These are phyloP conservation scores for Entosphenus tridentatus DNA, from an alignment of 2,113 vertebrate species.

Conservation along the genomic window DNA sequence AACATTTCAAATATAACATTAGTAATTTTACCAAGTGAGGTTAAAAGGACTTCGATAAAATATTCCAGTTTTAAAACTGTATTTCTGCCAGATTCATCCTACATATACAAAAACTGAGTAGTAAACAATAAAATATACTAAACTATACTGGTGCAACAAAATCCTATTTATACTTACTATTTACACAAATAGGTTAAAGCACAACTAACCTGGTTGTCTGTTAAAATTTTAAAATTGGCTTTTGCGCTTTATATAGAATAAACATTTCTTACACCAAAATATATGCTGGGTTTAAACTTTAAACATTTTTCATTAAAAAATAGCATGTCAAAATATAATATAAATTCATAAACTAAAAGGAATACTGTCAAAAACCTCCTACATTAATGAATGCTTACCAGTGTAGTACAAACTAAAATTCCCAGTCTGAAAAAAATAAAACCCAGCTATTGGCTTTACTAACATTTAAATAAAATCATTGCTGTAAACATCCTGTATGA, in stretches of 20 bases:
- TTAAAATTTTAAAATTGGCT: constrained; percentile 57
- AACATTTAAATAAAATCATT: constrained; percentile 99
- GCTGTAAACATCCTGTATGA: constrained; percentile 99
- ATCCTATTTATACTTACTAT: constrained; percentile 77
- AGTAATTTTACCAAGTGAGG: constrained; percentile 90
- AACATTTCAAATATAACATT: constrained; percentile 99
- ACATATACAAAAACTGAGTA: constrained; percentile 99
- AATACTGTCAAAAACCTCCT: constrained; percentile 2
- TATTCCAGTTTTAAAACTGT: constrained; percentile 99
- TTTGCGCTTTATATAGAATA: constrained; percentile 36
- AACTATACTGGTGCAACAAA: constrained; percentile 98
- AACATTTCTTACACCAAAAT: constrained; percentile 6
- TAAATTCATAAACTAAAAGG: constrained; percentile 6
- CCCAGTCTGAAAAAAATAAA: constrained; percentile 93
- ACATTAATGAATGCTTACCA: constrained; percentile 3
- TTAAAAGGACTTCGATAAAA: constrained; percentile 99
- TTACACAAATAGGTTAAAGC: constrained; percentile 98
- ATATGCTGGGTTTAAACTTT: constrained; percentile 6
- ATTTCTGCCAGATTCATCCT: constrained; percentile 99
- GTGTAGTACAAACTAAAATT: constrained; percentile 99
- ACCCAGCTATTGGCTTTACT: constrained; percentile 99
- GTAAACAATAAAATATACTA: constrained; percentile 99
- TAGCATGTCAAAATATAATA: constrained; percentile 6
- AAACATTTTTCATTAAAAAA: constrained; percentile 3
- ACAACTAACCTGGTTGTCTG: constrained; percentile 48